Conservation (phyloP, 2,113 vertebrate genomes). For the Cryptomyrus ogoouensis region DNA sequence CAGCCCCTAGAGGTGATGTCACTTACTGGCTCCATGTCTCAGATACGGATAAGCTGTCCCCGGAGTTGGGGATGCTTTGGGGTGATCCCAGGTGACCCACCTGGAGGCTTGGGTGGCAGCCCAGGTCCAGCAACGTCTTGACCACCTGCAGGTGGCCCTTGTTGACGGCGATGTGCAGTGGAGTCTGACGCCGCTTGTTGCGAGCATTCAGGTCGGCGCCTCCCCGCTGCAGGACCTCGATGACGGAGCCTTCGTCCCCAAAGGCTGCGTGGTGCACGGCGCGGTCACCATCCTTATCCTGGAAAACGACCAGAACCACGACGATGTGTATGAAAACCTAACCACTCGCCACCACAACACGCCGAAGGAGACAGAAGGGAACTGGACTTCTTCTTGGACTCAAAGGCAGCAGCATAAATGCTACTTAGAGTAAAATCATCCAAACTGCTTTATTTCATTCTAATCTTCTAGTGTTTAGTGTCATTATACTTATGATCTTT, state of each 20-base stretch:
- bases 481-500: not conserved
- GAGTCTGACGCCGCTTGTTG: constrained; percentile 93
- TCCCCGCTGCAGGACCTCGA: constrained; percentile 91
- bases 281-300: constrained; percentile 98
- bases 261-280: constrained; percentile 97
- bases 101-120: constrained; percentile 97
- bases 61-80: not conserved
- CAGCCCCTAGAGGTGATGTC: not conserved
- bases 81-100: constrained; percentile 47
- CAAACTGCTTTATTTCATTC: not conserved
- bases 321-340: not conserved
- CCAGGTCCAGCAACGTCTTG: constrained; percentile 92
- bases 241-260: constrained; percentile 94
- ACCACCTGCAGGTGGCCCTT: constrained; percentile 98
- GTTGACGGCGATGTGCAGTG: constrained; percentile 95
- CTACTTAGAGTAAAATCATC: not conserved
- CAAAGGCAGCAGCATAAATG: not conserved
- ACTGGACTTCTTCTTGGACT: not conserved
- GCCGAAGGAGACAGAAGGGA: not conserved
- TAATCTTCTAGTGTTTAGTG: not conserved
- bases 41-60: not conserved
- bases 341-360: not conserved
- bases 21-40: not conserved
- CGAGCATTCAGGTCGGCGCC: constrained; percentile 93
- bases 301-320: constrained; percentile 27